Evolutionary conservation across 2,113 vertebrate species (phyloP), one percentile per base, ranked within the genome.

Genomic region (Neodontobutis hainanensis): DNA sequence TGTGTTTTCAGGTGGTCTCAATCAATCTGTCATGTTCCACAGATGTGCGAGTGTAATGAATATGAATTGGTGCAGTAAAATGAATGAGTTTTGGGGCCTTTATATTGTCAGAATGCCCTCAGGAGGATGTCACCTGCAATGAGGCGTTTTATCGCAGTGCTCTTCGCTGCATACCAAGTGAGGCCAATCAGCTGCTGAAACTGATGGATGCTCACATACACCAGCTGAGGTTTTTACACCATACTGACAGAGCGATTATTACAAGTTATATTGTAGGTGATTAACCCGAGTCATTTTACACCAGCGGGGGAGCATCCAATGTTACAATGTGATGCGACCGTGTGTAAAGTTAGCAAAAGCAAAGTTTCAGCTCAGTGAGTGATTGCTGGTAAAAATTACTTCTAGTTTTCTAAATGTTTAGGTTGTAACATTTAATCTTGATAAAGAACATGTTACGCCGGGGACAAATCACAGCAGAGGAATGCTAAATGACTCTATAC

Each of bases 51-150:
- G 36, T 44, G 68, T 86, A 86, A 88, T 85, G 82, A 81, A 68
- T 80, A 87, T 77, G 76, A 88, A 87, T 85, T 12, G 68, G 53
- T 55, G 69, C 71, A 75, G 68, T 16, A 65, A 50, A 80, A 83
- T 63, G 71, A 80, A 87, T 75, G 80, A 71, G 67, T 68, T n/a
- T 78, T 68, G 73, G 69, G 46, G 78, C 61, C 51, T 82, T 83
- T 71, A 45, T 83, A 76, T 70, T 82, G 80, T 73, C 75, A 75
- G 75, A 68, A 68, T 53, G 76, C 76, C 86, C 73, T 77, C 61
- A 78, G 78, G 73, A 77, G 53, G 79, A 66, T 77, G 71, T 85
- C 79, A 86, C 85, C 78, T 80, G 81, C 69, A 85, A 82, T 76
- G 70, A 82, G 83, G 56, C 66, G 7, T 86, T 87, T 89, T 81